Evolutionary conservation across 2,113 vertebrate species (phyloP), one percentile per base, ranked within the genome.

Genomic region (Callocephalon fimbriatum): DNA sequence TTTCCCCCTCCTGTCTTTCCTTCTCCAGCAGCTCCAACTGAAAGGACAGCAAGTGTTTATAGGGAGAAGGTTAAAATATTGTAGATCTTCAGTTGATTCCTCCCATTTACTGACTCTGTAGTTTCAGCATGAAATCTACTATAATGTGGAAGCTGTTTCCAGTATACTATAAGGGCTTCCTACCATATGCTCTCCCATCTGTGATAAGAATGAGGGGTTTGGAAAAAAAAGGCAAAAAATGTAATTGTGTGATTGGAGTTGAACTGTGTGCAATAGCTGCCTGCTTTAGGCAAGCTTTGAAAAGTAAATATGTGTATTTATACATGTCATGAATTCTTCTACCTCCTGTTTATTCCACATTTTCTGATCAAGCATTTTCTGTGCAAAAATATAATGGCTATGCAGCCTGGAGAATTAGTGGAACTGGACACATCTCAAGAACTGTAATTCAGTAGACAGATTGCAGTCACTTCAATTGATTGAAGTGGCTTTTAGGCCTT

Each of bases 141-240:
- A 20, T 50, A 95, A 67, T 44, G 81, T 92, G 87, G 93, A 94
- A 95, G 75, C 81, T 81, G 94, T 81, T 94, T 87, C 89, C 76
- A 88, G 40, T 91, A 35, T 26, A 92, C 79, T 81, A 31, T 91
- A 95, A 96, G 74, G 97, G 83, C 87, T 93, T 96, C 86, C 84
- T 92, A 88, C 95, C 95, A 95, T 96, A 95, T 97, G 95, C n/a
- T 95, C 72, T 88, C 83, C 95, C 95, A 94, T 97, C 95, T 97
- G 97, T 92, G 91, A 45, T 31, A 86, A 94, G 92, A 94, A 93
- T 84, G 86, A 81, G 45, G 17, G 14, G 10, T 91, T 88, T 12
- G 77, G 62, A 6, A 81, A 81, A 86, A 56, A 75, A 70, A 90
- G 23, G n/a, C 56, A 94, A 50, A 78, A 75, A 77, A 74, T 50